phyloP scores from a whole-genome alignment of 2,888 invertebrate species.

The Athalia cordata region DNA sequence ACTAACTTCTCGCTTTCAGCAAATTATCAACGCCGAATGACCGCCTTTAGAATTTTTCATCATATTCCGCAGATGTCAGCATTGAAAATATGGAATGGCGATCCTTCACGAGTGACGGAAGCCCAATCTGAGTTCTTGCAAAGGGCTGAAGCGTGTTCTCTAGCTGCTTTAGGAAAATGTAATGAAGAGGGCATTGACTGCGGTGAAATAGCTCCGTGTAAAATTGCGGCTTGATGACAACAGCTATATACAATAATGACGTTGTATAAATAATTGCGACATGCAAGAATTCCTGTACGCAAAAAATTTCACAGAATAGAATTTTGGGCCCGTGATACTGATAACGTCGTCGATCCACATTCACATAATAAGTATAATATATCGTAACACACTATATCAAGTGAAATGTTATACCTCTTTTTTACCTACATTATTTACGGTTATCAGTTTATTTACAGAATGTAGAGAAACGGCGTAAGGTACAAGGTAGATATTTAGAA shows the following conservation, averaged over 20 bases:
- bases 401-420: too few relatives aligned
- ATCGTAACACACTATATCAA: too few relatives aligned
- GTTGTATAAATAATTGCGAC: neutral
- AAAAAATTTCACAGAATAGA: too few relatives aligned
- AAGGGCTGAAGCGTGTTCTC: slow-evolving; percentile 76
- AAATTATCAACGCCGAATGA: neutral
- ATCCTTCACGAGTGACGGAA: slow-evolving; percentile 76
- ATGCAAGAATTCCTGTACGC: too few relatives aligned
- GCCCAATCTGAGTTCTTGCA: slow-evolving; percentile 78
- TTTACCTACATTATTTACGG: too few relatives aligned
- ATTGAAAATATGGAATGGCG: slow-evolving; percentile 80
- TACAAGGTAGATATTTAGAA: too few relatives aligned
- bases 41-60: neutral
- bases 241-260: neutral
- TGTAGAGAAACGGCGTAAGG: too few relatives aligned
- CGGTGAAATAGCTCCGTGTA: slow-evolving; percentile 4
- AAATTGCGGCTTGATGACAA: neutral
- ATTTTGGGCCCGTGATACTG: too few relatives aligned
- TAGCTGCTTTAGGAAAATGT: slow-evolving; percentile 58
- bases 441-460: too few relatives aligned
- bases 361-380: too few relatives aligned
- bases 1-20: slow-evolving; percentile 12
- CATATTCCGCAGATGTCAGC: slow-evolving; percentile 76
- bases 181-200: slow-evolving; percentile 31
- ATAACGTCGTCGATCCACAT: too few relatives aligned